Percentiles rank a stretch among this genome's conserved stretches.
Conservation (phyloP, 1,140 invertebrate species). For the Drosophila erecta region DNA sequence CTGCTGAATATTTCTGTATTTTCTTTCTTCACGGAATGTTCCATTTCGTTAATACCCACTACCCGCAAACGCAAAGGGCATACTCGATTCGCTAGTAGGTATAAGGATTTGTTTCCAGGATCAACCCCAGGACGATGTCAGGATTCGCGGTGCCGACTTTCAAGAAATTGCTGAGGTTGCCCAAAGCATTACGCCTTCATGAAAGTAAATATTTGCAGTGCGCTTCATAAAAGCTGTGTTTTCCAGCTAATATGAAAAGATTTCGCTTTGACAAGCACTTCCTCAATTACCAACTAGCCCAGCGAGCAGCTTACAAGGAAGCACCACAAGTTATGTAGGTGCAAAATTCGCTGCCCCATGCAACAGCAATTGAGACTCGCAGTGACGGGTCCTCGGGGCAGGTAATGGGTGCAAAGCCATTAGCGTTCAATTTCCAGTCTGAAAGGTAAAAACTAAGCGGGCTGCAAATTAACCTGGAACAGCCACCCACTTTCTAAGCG, state of each 20-base stretch:
- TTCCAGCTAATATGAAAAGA: conserved; percentile 11
- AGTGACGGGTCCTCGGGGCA: conserved; percentile 13
- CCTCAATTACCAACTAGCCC: background rate
- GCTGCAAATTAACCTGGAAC: conserved; percentile 28
- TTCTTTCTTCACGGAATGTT: background rate
- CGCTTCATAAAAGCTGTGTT: background rate
- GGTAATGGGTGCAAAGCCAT: conserved; percentile 23
- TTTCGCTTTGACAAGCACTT: background rate
- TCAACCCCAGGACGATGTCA: too few species aligned
- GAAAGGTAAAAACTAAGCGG: conserved; percentile 23
- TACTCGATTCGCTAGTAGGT: too few species aligned
- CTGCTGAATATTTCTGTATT: too few species aligned
- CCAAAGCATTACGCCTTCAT: too few species aligned
- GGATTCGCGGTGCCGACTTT: too few species aligned
- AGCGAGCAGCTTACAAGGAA: conserved; percentile 1
- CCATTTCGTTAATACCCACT: background rate
- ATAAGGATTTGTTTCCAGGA: too few species aligned
- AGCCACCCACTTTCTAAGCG: background rate
- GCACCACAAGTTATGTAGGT: conserved; percentile 13
- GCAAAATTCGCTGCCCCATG: background rate
- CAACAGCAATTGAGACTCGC: conserved; percentile 1
- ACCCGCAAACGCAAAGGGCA: too few species aligned
- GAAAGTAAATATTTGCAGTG: background rate
- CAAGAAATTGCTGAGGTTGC: too few species aligned
- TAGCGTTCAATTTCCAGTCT: conserved; percentile 40